Evolutionary conservation across 2,113 vertebrate species (phyloP), one percentile per base, ranked within the genome.

Genomic region (Perca flavescens): DNA sequence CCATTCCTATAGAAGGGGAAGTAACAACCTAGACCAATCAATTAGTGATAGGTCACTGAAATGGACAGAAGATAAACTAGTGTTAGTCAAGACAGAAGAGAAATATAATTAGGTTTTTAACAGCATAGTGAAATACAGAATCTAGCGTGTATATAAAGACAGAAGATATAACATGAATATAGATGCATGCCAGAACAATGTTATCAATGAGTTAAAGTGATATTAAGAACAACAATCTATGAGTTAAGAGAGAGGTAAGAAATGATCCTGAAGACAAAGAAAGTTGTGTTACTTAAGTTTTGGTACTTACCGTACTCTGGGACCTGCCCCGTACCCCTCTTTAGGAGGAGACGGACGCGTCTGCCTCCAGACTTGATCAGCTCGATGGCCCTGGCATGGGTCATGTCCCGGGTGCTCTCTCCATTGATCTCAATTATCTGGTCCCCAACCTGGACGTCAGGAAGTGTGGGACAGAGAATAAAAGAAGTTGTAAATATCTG

Each of bases 1-100:
- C 97, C 98, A 97, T 99, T 99, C 98, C 98, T 99, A 99, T 96
- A 99, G 97, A 98, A 98, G 97, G 98, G 96, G 97, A 97, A 98
- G 97, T 97, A 97, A 99, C 96, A 99, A 97, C 97, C 98, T 99
- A 98, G 97, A 99, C 96, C 97, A 97, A 97, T 99, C 97, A 99
- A 91, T 99, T 97, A 99, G 97, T 97, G 97, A 98, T 96, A 97
- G 97, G 97, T 95, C 96, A 97, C 92, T 94, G 92, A 86, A 94
- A 88, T 90, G 93, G 95, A 95, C 91, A 93, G 88, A 93, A 96
- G 96, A 97, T 96, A 97, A 91, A 94, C 88, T 93, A 84, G 63
- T 91, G 89, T 92, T 93, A 94, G 90, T 90, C 76, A 74, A 90
- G 88, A 88, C 4, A 91, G 82, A 89, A 86, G 54, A 93, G 74